phyloP scores from a whole-genome alignment of 2,113 vertebrate genomes.

The Notiomystis cincta region DNA sequence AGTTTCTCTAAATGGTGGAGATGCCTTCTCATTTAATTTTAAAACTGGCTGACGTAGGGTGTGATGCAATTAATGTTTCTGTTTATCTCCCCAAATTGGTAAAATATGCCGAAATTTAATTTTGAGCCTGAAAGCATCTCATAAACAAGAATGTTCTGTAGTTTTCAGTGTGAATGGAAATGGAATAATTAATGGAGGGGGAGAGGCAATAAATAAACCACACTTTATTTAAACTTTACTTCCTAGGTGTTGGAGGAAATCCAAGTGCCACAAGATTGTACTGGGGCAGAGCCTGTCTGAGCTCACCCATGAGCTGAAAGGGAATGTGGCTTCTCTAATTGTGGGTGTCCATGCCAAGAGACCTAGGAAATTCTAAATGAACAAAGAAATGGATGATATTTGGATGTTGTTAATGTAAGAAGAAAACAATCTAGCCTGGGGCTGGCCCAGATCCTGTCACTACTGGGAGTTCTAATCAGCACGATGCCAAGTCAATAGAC shows the following conservation, averaged over 20 bases:
- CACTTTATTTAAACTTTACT: constrained; percentile 18
- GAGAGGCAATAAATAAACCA: neutral
- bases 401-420: neutral
- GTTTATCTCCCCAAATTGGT: neutral
- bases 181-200: neutral
- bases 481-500: neutral
- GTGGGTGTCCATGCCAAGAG: neutral
- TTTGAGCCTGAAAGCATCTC: neutral
- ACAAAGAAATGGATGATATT: neutral
- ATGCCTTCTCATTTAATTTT: neutral
- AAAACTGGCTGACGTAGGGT: neutral
- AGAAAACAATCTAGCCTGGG: neutral
- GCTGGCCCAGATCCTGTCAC: neutral
- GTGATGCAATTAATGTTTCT: neutral
- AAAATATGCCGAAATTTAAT: neutral
- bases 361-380: neutral
- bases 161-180: neutral
- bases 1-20: neutral
- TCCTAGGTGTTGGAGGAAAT: constrained; percentile 1
- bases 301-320: neutral
- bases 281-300: neutral
- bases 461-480: neutral
- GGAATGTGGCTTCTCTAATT: neutral
- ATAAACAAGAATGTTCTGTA: neutral
- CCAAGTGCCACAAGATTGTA: neutral